phyloP scores from a whole-genome alignment of 2,113 vertebrate genomes.

The Scatophagus argus region DNA sequence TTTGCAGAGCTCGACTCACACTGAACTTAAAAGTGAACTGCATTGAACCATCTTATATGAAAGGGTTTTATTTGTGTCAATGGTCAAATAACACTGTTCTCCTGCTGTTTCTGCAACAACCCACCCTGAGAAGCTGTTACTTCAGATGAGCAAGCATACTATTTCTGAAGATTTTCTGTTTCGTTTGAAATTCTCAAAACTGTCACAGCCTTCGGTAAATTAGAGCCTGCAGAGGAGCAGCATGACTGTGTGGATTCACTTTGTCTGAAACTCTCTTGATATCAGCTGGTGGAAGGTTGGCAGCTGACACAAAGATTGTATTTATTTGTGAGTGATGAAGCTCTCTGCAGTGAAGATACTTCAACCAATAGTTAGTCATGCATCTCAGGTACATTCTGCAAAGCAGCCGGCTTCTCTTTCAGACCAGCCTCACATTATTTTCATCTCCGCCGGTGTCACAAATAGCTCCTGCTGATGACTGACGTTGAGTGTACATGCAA shows the following conservation, averaged over 20 bases:
- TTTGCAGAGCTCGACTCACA: neutral
- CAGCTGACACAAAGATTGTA: constrained; percentile 34
- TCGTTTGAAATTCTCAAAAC: constrained; percentile 40
- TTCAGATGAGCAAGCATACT: constrained; percentile 26
- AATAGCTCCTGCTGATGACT: constrained; percentile 5
- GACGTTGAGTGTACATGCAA: constrained; percentile 47
- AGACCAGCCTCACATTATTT: constrained; percentile 1
- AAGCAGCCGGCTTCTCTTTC: constrained; percentile 27
- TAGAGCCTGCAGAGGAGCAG: constrained; percentile 37
- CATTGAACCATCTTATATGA: neutral
- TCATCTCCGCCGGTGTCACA: constrained; percentile 26
- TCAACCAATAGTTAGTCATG: constrained; percentile 19
- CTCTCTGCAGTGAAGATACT: constrained; percentile 34
- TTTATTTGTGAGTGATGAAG: constrained; percentile 42
- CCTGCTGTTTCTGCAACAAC: constrained; percentile 45
- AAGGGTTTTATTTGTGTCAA: constrained; percentile 23
- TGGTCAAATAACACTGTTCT: constrained; percentile 25
- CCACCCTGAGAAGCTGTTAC: constrained; percentile 28
- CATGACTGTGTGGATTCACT: constrained; percentile 25
- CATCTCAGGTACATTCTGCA: constrained; percentile 29
- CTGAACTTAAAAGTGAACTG: neutral
- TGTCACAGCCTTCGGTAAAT: constrained; percentile 44
- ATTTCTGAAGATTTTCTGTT: constrained; percentile 46
- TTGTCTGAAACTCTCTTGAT: constrained; percentile 31
- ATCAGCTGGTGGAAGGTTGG: constrained; percentile 36